Conservation (phyloP, 2,888 invertebrate genomes). For the Apamea epomidion region DNA sequence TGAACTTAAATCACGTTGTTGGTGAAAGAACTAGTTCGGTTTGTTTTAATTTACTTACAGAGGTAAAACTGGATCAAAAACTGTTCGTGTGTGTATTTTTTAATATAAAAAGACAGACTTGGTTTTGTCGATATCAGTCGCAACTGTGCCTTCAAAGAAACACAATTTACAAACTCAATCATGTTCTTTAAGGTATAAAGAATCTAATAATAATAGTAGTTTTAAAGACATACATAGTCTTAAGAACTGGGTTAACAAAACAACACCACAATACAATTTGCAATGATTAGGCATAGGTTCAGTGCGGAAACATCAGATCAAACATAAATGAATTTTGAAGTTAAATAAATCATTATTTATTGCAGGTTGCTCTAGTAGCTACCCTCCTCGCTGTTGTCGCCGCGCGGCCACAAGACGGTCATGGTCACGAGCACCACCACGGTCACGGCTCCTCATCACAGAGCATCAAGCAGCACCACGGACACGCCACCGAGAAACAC, state of each 20-base stretch:
- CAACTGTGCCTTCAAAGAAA: not conserved
- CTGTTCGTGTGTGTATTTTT: not conserved
- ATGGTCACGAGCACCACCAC: not conserved
- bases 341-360: not conserved
- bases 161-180: not conserved
- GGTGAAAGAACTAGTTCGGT: not conserved
- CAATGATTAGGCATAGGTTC: too few relatives aligned
- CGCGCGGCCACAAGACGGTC: slow-evolving; percentile 46
- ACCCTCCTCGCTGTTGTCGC: slow-evolving; percentile 33
- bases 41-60: not conserved
- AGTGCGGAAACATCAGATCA: too few relatives aligned
- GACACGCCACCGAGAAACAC: too few relatives aligned
- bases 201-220: not conserved
- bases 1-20: slow-evolving; percentile 9
- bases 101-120: slow-evolving; percentile 11
- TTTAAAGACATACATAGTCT: not conserved
- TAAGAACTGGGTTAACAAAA: too few relatives aligned
- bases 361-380: slow-evolving; percentile 15
- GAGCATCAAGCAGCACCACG: too few relatives aligned
- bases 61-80: slow-evolving; percentile 1
- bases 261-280: not conserved
- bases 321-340: too few relatives aligned
- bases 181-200: slow-evolving; percentile 15
- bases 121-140: not conserved
- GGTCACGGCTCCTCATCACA: too few relatives aligned